phyloP scores from a whole-genome alignment of 2,113 vertebrate genomes.

The Phyllostomus discolor region DNA sequence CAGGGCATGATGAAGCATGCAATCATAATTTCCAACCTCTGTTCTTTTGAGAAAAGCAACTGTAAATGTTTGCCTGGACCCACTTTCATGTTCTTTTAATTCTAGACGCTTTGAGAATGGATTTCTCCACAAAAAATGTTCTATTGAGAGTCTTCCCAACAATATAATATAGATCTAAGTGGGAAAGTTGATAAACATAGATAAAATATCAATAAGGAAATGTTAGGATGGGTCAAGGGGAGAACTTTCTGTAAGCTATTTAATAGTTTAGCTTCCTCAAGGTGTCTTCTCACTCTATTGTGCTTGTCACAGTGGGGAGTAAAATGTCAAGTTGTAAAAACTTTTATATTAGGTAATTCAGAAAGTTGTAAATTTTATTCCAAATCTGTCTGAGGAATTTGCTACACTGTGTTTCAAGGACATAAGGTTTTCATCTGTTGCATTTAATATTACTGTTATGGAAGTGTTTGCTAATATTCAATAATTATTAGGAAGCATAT shows the following conservation, averaged over 20 bases:
- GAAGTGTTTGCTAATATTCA: background rate
- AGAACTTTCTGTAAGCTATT: background rate
- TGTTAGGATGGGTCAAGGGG: background rate
- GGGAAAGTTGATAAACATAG: background rate
- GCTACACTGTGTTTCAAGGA: background rate
- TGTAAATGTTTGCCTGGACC: background rate
- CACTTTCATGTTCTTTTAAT: background rate
- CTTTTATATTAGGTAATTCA: background rate
- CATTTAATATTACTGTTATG: background rate
- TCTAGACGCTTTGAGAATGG: background rate
- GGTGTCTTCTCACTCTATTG: background rate
- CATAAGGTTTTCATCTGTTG: background rate
- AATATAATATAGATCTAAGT: background rate
- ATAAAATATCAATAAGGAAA: constrained; percentile 33
- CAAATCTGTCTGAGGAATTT: background rate
- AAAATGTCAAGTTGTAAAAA: background rate
- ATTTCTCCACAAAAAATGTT: background rate
- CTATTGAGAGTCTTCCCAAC: background rate
- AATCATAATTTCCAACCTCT: background rate
- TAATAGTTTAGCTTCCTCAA: constrained; percentile 14
- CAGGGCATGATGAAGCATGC: background rate
- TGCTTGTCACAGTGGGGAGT: background rate
- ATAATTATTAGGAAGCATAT: background rate
- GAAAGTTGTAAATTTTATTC: background rate
- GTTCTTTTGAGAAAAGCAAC: background rate